Evolutionary conservation across 37 sponge, comb jelly and placozoan genomes (phyloP).

Genomic region (Halichondria panicea): DNA sequence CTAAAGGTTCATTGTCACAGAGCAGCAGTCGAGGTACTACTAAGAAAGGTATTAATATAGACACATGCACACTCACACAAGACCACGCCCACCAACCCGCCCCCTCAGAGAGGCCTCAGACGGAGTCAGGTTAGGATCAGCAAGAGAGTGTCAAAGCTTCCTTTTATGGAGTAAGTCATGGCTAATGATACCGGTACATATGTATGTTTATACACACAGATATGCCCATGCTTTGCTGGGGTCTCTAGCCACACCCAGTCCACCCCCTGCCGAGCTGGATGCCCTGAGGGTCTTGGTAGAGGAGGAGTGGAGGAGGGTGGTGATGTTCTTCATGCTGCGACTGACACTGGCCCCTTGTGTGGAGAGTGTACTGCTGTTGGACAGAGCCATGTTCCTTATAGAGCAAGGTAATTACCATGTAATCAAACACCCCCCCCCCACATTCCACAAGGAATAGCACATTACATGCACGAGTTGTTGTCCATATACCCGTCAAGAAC

Average conservation of each 20-base stretch:
- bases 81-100: too few species aligned
- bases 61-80: too few species aligned
- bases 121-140: conserved; percentile 53
- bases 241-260: conserved; percentile 17
- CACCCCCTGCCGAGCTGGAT: conserved; percentile 19
- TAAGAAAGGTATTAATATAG: conserved; percentile 73
- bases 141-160: conserved; percentile 61
- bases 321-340: conserved; percentile 69
- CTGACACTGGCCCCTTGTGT: conserved; percentile 77
- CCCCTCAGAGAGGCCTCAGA: conserved; percentile 48
- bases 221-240: conserved; percentile 39
- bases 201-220: conserved; percentile 13
- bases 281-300: conserved; percentile 23
- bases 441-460: not conserved
- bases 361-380: conserved; percentile 71
- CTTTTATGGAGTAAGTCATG: conserved; percentile 50
- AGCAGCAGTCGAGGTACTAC: conserved; percentile 64
- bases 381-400: conserved; percentile 56
- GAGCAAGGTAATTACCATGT: conserved; percentile 77
- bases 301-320: conserved; percentile 52
- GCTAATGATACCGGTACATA: too few species aligned
- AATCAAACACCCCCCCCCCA: not conserved
- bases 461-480: not conserved
- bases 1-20: conserved; percentile 70
- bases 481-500: not conserved